A percentile compares a stretch with the other conserved stretches of the same genome.
phyloP scores from a whole-genome alignment of 2,113 vertebrate genomes.

The Lycocorax pyrrhopterus region DNA sequence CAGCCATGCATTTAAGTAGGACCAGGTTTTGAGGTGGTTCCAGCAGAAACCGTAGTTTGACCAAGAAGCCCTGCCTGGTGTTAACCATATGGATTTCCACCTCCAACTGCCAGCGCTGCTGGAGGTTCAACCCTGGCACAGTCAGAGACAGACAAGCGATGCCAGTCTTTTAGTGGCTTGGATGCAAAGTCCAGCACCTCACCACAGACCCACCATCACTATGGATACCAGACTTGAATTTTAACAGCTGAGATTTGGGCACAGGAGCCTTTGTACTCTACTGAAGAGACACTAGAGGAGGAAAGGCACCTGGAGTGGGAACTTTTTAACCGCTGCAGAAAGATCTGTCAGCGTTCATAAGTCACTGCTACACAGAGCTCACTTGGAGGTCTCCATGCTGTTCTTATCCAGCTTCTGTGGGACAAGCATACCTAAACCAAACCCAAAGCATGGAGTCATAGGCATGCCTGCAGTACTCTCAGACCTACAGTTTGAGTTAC shows the following conservation, averaged over 20 bases:
- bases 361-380: rapidly evolving
- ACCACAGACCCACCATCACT: neutral
- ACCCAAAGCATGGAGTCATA: neutral
- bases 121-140: neutral
- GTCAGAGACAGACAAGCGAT: rapidly evolving
- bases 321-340: neutral
- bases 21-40: neutral
- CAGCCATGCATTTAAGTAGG: neutral
- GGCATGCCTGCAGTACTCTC: neutral
- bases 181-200: neutral
- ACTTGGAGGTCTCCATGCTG: neutral
- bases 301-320: neutral
- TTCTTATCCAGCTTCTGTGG: neutral
- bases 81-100: neutral
- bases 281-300: neutral
- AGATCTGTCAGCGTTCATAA: rapidly evolving
- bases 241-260: neutral
- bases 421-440: neutral
- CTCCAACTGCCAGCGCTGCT: neutral
- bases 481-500: neutral
- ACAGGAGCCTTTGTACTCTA: neutral
- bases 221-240: neutral
- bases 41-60: neutral
- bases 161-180: neutral
- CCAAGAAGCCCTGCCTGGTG: neutral